Evolutionary conservation across 2,113 vertebrate species (phyloP).

Genomic region (Symphodus melops): DNA sequence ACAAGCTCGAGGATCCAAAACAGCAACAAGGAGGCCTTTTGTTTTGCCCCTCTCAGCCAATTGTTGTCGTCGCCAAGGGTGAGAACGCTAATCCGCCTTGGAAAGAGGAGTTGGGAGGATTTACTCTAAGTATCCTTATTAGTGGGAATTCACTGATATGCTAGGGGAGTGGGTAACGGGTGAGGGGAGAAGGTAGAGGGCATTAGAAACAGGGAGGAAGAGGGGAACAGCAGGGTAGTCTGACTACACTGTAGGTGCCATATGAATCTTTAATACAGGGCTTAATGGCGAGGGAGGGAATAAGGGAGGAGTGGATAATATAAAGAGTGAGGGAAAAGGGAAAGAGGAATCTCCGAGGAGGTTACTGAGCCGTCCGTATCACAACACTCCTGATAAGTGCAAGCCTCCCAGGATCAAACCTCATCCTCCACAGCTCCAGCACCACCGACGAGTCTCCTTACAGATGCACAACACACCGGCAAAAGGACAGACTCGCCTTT

Average conservation of each 20-base stretch:
- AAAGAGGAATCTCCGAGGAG: conserved; percentile 53
- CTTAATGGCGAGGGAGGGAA: conserved; percentile 69
- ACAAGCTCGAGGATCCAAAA: conserved; percentile 64
- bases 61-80: conserved; percentile 76
- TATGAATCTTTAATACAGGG: conserved; percentile 78
- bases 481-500: conserved; percentile 46
- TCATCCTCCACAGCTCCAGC: conserved; percentile 61
- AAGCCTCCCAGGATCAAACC: conserved; percentile 68
- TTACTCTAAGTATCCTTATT: conserved; percentile 82
- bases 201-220: conserved; percentile 52
- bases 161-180: conserved; percentile 15
- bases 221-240: conserved; percentile 44
- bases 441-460: conserved; percentile 30
- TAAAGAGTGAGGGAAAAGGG: conserved; percentile 47
- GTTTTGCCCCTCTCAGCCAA: conserved; percentile 69
- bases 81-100: conserved; percentile 76
- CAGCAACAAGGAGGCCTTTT: conserved; percentile 71
- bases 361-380: conserved; percentile 67
- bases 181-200: conserved; percentile 51
- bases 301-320: conserved; percentile 58
- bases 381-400: conserved; percentile 69
- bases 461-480: conserved; percentile 18
- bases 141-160: conserved; percentile 73
- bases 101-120: conserved; percentile 78
- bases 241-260: conserved; percentile 59